Conservation (phyloP, 2,797 vertebrate species). For the Fratercula arctica region DNA sequence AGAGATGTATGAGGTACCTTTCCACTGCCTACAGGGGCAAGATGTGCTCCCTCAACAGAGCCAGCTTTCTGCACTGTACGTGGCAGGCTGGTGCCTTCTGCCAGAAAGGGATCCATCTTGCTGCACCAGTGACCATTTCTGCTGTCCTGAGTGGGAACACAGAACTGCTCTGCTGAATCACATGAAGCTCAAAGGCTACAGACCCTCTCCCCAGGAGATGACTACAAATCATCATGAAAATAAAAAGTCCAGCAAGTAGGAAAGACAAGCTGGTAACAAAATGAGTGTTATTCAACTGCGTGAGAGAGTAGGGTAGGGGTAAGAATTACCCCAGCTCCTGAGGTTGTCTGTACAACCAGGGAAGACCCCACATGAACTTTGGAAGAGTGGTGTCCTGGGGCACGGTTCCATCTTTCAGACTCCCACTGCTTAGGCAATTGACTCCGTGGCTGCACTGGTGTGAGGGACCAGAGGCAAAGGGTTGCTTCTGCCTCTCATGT, state of each 20-base stretch:
- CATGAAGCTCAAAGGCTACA: neutral
- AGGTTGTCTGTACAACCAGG: neutral
- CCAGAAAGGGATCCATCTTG: neutral
- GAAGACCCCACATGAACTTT: neutral
- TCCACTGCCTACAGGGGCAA: neutral
- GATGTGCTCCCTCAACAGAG: neutral
- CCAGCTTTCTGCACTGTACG: neutral
- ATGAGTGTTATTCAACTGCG: rapidly evolving
- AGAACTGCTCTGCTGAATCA: neutral
- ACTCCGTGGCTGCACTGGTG: neutral
- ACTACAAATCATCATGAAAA: neutral
- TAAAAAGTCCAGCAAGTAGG: neutral
- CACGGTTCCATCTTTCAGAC: neutral
- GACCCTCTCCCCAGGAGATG: neutral
- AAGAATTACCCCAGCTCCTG: neutral
- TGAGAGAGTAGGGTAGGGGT: neutral
- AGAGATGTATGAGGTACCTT: neutral
- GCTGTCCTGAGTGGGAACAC: neutral
- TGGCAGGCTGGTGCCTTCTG: neutral
- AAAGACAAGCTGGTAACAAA: neutral
- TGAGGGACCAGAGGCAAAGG: neutral
- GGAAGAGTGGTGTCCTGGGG: neutral
- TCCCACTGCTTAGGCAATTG: neutral
- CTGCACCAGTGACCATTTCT: neutral
- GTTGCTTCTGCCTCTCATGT: neutral